Percentiles rank a stretch among this genome's conserved stretches.
Conservation (phyloP, 2,888 invertebrate species). For the Drosophila ochracea region DNA sequence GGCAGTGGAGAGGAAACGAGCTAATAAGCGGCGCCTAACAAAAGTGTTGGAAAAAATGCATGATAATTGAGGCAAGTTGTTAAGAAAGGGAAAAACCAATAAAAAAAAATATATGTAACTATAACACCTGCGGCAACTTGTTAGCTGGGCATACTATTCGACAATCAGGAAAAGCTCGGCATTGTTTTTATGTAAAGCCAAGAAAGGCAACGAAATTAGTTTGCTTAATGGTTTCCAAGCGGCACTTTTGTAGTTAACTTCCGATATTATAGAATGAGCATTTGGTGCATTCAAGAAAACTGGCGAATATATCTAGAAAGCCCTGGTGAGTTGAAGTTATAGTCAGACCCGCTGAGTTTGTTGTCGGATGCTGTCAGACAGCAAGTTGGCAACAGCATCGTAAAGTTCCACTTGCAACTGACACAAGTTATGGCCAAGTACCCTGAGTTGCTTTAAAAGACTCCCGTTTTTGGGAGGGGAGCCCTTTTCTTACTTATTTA, state of each 20-base stretch:
- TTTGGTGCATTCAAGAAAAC: conserved; percentile 15
- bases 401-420: conserved; percentile 55
- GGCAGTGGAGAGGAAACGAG: conserved; percentile 65
- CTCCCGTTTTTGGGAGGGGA: conserved; percentile 36
- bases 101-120: conserved; percentile 16
- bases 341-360: conserved; percentile 46
- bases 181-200: conserved; percentile 8
- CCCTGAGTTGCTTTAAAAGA: conserved; percentile 20
- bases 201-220: conserved; percentile 15
- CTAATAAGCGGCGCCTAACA: conserved; percentile 76
- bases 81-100: conserved; percentile 24
- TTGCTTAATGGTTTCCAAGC: conserved; percentile 6
- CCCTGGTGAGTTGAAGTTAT: conserved; percentile 18
- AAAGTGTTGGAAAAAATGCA: conserved; percentile 58
- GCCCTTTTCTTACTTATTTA: conserved; percentile 55
- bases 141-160: conserved; percentile 15
- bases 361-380: conserved; percentile 72
- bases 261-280: conserved; percentile 22
- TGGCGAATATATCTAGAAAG: conserved; percentile 17
- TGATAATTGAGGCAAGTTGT: conserved; percentile 54
- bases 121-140: conserved; percentile 29
- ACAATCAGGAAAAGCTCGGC: conserved; percentile 18
- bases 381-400: conserved; percentile 51
- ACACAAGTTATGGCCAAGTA: conserved; percentile 53
- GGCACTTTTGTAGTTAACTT: conserved; percentile 34